phyloP scores from a whole-genome alignment of 2,113 vertebrate species.

The Paradoxurus hermaphroditus region DNA sequence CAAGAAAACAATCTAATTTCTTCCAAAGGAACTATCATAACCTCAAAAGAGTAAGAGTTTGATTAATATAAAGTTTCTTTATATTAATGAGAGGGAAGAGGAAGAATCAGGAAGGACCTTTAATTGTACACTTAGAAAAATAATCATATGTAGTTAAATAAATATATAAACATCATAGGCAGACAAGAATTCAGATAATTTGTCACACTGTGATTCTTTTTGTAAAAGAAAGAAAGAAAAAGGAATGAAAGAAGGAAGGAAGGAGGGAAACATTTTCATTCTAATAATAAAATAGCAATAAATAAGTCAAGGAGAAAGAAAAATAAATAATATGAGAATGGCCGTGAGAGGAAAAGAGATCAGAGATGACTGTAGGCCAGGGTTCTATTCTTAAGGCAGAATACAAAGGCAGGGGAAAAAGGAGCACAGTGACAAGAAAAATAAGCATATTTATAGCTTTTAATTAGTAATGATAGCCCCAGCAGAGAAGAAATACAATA shows the following conservation, averaged over 20 bases:
- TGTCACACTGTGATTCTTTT: background rate
- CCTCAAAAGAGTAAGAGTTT: background rate
- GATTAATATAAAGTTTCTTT: background rate
- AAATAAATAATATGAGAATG: background rate
- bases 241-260: background rate
- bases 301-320: background rate
- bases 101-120: background rate
- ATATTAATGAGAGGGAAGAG: background rate
- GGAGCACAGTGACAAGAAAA: background rate
- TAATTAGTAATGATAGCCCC: background rate
- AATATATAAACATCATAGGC: background rate
- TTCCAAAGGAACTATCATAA: background rate
- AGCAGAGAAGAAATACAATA: background rate
- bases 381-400: background rate
- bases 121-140: background rate
- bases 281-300: background rate
- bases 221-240: accelerated
- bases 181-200: background rate
- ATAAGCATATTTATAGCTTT: background rate
- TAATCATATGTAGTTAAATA: background rate
- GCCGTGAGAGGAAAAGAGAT: background rate
- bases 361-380: background rate
- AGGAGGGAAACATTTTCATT: background rate
- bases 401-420: background rate
- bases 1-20: background rate